Percentiles rank a stretch among this genome's conserved stretches.
These are phyloP conservation scores for Cardinalis cardinalis DNA, from an alignment of 2,113 vertebrate genomes.

Conservation along the genomic window DNA sequence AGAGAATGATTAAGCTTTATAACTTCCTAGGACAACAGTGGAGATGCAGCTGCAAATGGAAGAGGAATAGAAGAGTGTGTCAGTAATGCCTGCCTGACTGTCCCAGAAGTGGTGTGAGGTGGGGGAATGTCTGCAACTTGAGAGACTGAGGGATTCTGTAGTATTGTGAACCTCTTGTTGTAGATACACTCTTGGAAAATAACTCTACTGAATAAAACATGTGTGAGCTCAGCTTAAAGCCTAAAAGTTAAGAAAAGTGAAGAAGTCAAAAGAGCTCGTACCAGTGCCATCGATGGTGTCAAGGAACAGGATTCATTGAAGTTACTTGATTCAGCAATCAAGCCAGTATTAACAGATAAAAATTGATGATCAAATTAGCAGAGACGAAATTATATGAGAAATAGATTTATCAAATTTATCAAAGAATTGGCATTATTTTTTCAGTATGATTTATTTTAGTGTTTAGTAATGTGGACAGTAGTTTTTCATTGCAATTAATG, in stretches of 20 bases:
- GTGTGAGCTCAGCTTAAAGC: neutral
- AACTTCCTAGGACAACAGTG: neutral
- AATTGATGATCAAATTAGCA: neutral
- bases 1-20: neutral
- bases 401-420: neutral
- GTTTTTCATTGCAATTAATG: neutral
- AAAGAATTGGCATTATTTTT: neutral
- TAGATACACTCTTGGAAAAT: neutral
- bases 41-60: neutral
- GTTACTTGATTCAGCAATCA: neutral
- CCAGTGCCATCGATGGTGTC: fast-evolving
- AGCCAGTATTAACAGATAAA: neutral
- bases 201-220: neutral
- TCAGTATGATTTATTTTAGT: neutral
- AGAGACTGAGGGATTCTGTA: neutral
- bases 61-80: neutral
- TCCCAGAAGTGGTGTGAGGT: neutral
- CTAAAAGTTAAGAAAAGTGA: neutral
- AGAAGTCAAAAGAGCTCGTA: neutral
- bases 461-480: neutral
- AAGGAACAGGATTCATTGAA: neutral
- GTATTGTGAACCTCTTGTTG: neutral
- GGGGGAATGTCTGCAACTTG: neutral
- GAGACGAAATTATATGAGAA: neutral
- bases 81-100: fast-evolving